Evolutionary conservation across 2,888 invertebrate genomes (phyloP).

Genomic region (Oasisia sp.): DNA sequence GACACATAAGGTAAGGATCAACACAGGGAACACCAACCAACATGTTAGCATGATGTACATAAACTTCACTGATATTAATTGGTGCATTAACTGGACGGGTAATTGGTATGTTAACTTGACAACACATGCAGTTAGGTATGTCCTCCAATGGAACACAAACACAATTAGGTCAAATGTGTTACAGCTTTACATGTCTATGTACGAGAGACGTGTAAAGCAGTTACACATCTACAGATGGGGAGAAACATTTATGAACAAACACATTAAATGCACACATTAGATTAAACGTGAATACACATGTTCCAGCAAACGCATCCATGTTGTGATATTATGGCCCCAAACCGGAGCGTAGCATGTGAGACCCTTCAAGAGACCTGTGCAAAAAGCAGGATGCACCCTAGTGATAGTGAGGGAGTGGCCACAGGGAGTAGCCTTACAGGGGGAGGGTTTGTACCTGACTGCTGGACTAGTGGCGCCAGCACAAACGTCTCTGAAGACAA

Average conservation of each 20-base stretch:
- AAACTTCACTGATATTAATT: not conserved
- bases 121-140: constrained; percentile 8
- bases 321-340: not conserved
- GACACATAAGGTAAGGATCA: no score
- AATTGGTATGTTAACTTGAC: not conserved
- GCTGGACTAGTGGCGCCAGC: constrained; percentile 2
- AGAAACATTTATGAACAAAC: constrained; percentile 3
- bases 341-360: not conserved
- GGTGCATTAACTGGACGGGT: not conserved
- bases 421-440: not conserved
- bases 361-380: not conserved
- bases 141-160: not conserved
- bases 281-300: not conserved
- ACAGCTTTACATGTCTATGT: not conserved
- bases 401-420: no score
- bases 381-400: not conserved
- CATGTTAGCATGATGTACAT: not conserved
- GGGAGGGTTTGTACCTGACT: not conserved
- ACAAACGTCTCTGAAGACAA: not conserved
- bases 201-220: not conserved
- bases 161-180: not conserved
- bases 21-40: no score
- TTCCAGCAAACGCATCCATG: not conserved
- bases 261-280: not conserved
- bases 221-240: not conserved